Percentiles rank a stretch among this genome's conserved stretches.
Conservation (phyloP, 2,797 vertebrate genomes). For the Anolis apletophallus region DNA sequence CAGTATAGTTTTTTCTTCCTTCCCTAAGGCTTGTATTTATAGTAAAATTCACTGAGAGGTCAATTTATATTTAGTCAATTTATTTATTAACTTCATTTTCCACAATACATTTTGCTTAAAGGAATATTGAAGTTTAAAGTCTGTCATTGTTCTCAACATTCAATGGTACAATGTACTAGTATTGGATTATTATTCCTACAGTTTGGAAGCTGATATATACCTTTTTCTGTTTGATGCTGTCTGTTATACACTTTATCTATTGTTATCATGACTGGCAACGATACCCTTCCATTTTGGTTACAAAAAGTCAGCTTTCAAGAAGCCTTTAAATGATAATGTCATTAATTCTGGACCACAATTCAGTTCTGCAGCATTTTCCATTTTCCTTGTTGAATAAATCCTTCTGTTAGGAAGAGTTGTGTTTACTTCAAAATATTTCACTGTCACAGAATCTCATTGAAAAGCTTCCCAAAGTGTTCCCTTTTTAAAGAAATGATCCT, state of each 20-base stretch:
- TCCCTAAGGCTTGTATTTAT: background rate
- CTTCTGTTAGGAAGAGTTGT: background rate
- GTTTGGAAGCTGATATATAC: conserved; percentile 11
- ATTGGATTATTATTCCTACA: conserved; percentile 40
- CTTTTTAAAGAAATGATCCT: background rate
- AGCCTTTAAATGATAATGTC: background rate
- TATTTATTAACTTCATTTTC: background rate
- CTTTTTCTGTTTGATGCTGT: conserved; percentile 13
- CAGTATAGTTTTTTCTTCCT: background rate
- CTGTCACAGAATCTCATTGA: conserved; percentile 10
- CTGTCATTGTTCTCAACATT: background rate
- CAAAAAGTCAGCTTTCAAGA: background rate
- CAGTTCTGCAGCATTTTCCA: background rate
- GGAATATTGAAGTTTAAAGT: background rate
- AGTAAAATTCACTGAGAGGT: background rate
- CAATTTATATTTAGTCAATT: conserved; percentile 5
- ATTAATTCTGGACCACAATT: background rate
- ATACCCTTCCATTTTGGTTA: conserved; percentile 48
- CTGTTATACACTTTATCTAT: conserved; percentile 28
- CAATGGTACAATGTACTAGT: background rate
- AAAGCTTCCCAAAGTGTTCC: background rate
- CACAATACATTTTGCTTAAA: background rate
- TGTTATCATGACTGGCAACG: conserved; percentile 30
- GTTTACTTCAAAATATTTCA: conserved; percentile 19
- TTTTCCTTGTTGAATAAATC: background rate